phyloP scores from a whole-genome alignment of 2,888 invertebrate genomes.

The Plusia festucae region DNA sequence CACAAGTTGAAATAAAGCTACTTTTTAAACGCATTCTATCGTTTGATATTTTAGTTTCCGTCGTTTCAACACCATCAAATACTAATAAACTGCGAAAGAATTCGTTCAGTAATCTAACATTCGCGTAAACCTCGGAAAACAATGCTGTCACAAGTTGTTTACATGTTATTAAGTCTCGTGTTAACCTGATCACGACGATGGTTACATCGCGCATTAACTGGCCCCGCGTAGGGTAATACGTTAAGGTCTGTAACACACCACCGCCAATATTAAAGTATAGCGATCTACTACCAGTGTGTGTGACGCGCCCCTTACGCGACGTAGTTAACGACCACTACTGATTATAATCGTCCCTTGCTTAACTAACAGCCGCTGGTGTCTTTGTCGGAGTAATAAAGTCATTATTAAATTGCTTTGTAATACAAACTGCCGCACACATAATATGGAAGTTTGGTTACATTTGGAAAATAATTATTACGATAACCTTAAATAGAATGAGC shows the following conservation, averaged over 20 bases:
- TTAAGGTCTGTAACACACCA: not conserved
- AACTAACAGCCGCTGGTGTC: not conserved
- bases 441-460: not conserved
- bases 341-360: slow-evolving; percentile 10
- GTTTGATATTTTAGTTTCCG: no score
- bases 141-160: not conserved
- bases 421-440: not conserved
- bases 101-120: no score
- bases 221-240: not conserved
- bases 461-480: not conserved
- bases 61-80: no score
- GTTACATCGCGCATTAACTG: not conserved
- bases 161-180: not conserved
- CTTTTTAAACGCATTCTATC: no score
- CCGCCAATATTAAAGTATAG: slow-evolving; percentile 12
- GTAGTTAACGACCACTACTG: slow-evolving; percentile 17
- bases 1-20: no score
- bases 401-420: not conserved
- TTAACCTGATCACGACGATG: not conserved
- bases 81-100: no score
- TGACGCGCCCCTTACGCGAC: not conserved
- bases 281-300: slow-evolving; percentile 7
- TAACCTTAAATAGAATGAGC: no score
- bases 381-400: not conserved
- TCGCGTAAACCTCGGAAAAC: no score